These are phyloP conservation scores for Callipepla squamata DNA, from an alignment of 2,113 vertebrate genomes.

Conservation along the genomic window DNA sequence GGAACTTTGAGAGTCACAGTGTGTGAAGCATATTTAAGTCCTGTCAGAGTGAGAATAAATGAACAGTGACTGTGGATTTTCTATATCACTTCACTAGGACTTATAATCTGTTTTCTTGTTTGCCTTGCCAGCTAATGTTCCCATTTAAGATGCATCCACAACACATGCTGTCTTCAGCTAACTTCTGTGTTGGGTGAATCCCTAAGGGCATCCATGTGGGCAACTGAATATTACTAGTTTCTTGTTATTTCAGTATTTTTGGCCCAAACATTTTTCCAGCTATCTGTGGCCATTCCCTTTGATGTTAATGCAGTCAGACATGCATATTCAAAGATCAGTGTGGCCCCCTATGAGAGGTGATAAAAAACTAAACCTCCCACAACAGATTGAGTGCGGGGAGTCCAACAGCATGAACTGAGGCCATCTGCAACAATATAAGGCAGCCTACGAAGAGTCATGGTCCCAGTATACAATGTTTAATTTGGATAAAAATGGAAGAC, in stretches of 20 bases:
- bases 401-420: neutral
- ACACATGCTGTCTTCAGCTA: neutral
- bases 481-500: neutral
- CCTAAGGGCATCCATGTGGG: fast-evolving
- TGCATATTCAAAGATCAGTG: neutral
- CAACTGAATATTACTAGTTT: neutral
- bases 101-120: neutral
- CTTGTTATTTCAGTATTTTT: neutral
- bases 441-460: neutral
- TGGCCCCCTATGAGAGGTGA: neutral
- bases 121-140: neutral
- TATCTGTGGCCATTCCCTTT: neutral
- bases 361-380: neutral
- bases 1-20: neutral
- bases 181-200: neutral
- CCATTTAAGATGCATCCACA: neutral
- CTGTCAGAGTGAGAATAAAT: slow-evolving; percentile 17
- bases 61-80: neutral
- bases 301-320: neutral
- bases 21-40: slow-evolving; percentile 2
- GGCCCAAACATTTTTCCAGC: neutral
- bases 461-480: neutral
- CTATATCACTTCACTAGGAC: slow-evolving; percentile 18
- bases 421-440: neutral
- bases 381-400: neutral